These are phyloP conservation scores for Drosophila malerkotliana DNA, from an alignment of 1,140 invertebrate species.

Conservation along the genomic window DNA sequence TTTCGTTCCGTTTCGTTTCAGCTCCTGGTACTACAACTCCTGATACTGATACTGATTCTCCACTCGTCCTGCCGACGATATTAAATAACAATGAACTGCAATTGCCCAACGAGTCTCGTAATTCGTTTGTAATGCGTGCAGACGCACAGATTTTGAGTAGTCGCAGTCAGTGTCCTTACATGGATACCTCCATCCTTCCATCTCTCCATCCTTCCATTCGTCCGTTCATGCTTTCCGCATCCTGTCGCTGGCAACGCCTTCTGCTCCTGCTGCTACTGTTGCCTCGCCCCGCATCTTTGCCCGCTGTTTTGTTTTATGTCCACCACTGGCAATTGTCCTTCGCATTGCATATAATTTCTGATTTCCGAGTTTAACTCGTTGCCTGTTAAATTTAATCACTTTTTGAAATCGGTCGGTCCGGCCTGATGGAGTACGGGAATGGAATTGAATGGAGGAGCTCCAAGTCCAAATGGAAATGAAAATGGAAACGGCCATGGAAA, in stretches of 20 bases:
- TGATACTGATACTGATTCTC: not conserved
- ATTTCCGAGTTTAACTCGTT: slow-evolving; percentile 66
- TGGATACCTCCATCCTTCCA: not conserved
- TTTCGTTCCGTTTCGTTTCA: slow-evolving; percentile 7
- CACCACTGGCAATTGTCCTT: slow-evolving; percentile 50
- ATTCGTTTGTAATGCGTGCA: slow-evolving; percentile 81
- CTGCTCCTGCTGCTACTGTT: not conserved
- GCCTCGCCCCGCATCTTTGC: slow-evolving; percentile 32
- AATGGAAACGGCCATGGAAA: not conserved
- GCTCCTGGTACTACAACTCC: slow-evolving; percentile 3
- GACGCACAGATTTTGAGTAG: slow-evolving; percentile 80
- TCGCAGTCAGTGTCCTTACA: slow-evolving; percentile 36
- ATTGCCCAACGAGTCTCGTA: slow-evolving; percentile 79
- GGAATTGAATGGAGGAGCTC: not conserved
- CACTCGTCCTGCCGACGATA: slow-evolving; percentile 53
- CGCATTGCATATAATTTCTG: slow-evolving; percentile 68
- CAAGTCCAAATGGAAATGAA: not conserved
- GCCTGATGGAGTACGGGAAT: slow-evolving; percentile 9
- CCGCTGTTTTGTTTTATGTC: slow-evolving; percentile 63
- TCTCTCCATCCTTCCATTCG: slow-evolving; percentile 24
- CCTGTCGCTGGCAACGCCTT: slow-evolving; percentile 3
- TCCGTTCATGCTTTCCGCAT: not conserved
- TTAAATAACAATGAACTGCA: slow-evolving; percentile 83
- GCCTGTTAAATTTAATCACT: slow-evolving; percentile 74
- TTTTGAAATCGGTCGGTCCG: slow-evolving; percentile 37